Base-by-base conservation (phyloP, 2,888 invertebrate species). In the Yponomeuta malinellus region DNA sequence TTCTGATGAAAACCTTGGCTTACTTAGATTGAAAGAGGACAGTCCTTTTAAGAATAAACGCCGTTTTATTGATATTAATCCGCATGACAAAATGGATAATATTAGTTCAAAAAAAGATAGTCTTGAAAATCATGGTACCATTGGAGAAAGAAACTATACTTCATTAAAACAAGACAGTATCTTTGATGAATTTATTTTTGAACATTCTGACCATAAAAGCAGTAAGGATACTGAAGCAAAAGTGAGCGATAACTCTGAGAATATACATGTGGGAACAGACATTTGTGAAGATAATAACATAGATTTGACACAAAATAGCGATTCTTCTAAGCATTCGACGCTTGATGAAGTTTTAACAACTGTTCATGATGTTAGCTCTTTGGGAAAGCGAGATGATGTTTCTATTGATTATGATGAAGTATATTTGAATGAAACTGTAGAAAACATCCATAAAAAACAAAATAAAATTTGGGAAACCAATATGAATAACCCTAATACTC, bases 361-460 rank as follows among this genome's bases (percentile, higher is more conserved):
- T 64, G 33, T 69, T 23, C 5, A 69, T 52, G 52, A 63, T 15
- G 65, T 23, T 48, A 79, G 75, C 70, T 79, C 74, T 74, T 75
- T 88, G 48, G 84, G 83, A 5, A 87, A 83, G 74, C 80, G 74
- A 72, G 78, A 83, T 71, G 74, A 89, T 74, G 72, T 88, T 23
- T 90, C 89, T 67, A 83, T 89, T 75, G 89, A 89, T 78, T 90
- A 89, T 79, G 91, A 90, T 79, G 88, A 88, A 73, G 72, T 85
- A 69, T 48, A 31, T 4, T 67, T 67, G 33, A 67, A 67, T 67
- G 43, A 67, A 12, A 67, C 31, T 59, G 15, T 15, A 59, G 52
- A 59, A 59, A 59, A 59, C 15, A 59, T 59, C 5, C 12, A 59
- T 15, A 59, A 1, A 0, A 2, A 12, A 12, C 52, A 59, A 12